Percentiles rank a stretch among this genome's conserved stretches.
Conservation (phyloP, 1,140 invertebrate species). For the Lepidurus arcticus region DNA sequence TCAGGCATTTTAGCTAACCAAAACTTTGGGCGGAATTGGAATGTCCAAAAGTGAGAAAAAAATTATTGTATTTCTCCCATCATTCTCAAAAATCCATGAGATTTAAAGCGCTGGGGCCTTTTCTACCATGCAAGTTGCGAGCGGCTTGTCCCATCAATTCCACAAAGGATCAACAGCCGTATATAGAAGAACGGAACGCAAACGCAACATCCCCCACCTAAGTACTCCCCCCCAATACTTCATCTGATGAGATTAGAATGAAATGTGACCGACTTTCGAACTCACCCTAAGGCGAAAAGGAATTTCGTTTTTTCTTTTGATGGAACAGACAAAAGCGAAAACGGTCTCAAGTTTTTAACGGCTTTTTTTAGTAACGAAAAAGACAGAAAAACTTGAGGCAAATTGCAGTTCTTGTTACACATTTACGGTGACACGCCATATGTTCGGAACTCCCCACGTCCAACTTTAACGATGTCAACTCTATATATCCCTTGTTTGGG, state of each 20-base stretch:
- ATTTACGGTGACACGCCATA: slow-evolving; percentile 10
- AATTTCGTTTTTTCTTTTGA: too few species aligned
- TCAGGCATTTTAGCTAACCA: too few species aligned
- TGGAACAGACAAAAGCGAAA: too few species aligned
- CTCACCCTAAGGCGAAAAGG: not conserved
- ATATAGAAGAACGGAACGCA: not conserved
- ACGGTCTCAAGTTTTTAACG: too few species aligned
- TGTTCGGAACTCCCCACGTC: slow-evolving; percentile 10
- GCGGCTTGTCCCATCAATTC: too few species aligned
- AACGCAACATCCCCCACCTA: not conserved
- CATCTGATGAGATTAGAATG: not conserved
- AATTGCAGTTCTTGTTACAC: slow-evolving; percentile 19
- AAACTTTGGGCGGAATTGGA: too few species aligned
- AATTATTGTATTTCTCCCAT: too few species aligned
- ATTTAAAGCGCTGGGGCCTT: too few species aligned
- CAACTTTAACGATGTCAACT: slow-evolving; percentile 22
- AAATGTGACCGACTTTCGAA: not conserved
- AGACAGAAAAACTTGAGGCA: not conserved
- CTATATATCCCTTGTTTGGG: not conserved
- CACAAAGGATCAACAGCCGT: not conserved
- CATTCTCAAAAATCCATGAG: too few species aligned
- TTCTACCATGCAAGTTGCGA: too few species aligned
- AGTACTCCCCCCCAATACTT: not conserved
- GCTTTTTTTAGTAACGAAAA: not conserved
- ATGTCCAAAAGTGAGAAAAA: too few species aligned